Evolutionary conservation across 2,888 invertebrate genomes (phyloP), one percentile per base, ranked within the genome.

Genomic region (Trilocha varians): DNA sequence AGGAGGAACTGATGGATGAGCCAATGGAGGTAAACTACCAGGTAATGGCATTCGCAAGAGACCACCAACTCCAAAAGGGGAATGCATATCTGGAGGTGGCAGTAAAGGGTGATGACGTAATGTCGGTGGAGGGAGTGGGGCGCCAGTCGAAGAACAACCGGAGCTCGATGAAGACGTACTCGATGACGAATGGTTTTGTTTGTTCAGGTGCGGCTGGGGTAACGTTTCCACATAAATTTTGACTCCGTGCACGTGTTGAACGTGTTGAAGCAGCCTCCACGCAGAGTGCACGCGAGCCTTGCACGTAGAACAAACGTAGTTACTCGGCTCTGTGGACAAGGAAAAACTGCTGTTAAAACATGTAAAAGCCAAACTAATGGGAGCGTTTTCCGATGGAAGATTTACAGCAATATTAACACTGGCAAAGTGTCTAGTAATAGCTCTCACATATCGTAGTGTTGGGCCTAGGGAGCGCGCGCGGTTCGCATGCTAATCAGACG

Each of bases 241-340:
- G 48, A 98, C 92, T 14, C 97, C 97, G 67, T 98, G 98, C 45
- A 93, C 91, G 64, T 94, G 93, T 76, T 98, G 98, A 17, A 95
- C 97, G 75, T 98, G 98, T 71, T 98, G 97, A 34, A 98, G 90
- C 47, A 98, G 88, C 44, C 93, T 89, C 98, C 98, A 98, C 5
- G 98, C 97, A n/a, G 97, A 97, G 58, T 92, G 92, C 57, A 95
- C 91, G 39, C 94, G 91, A 50, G 94, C 93, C 67, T 96, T 96
- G 87, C 98, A 98, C 54, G 97, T 96, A 37, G 93, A 94, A 70
- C 98, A 98, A 53, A 96, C 93, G 77, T 97, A 94, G 88, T 94
- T 95, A 80, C 93, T 93, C 52, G 98, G 98, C 85, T 98, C 98
- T 96, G 92, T 48, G 66, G 62, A 69, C 79, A 82, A 80, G 47